Conservation (phyloP, 1,140 invertebrate genomes). For the Leptinotarsa defecta region DNA sequence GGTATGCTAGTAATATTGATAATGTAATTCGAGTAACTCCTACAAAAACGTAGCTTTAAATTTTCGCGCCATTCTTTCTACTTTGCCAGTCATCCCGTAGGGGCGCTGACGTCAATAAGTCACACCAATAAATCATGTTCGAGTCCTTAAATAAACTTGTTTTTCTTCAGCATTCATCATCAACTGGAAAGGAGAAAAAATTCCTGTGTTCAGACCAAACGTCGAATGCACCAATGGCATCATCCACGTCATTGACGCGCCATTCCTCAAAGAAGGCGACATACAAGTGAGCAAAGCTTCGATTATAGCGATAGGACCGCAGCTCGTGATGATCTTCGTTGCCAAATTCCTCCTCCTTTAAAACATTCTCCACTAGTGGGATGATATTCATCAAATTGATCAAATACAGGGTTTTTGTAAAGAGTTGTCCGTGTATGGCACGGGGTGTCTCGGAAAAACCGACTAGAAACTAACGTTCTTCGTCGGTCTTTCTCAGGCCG, state of each 20-base stretch:
- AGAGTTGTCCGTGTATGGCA: conserved; percentile 7
- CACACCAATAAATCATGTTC: too few species aligned
- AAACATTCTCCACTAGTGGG: neutral
- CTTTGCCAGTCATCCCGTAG: too few species aligned
- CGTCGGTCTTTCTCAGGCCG: neutral
- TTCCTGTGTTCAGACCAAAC: conserved; percentile 84
- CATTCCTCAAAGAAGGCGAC: conserved; percentile 81
- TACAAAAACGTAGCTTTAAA: too few species aligned
- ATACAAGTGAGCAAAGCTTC: conserved; percentile 69
- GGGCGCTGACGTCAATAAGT: too few species aligned
- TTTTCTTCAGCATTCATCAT: conserved; percentile 73
- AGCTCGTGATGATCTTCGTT: conserved; percentile 5
- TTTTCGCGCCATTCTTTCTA: too few species aligned
- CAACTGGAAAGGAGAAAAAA: conserved; percentile 80
- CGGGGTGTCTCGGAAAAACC: too few species aligned
- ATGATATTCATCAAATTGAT: neutral
- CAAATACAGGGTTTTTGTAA: conserved; percentile 29
- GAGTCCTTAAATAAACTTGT: too few species aligned
- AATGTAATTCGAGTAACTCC: too few species aligned
- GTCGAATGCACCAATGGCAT: conserved; percentile 92
- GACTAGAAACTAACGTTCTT: too few species aligned
- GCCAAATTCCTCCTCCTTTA: conserved; percentile 13
- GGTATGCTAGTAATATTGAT: too few species aligned
- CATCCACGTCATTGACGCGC: conserved; percentile 88
- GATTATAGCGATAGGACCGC: neutral